Percentiles rank a stretch among this genome's conserved stretches.
phyloP scores from a whole-genome alignment of 2,797 vertebrate species.

The Bovichtus diacanthus region DNA sequence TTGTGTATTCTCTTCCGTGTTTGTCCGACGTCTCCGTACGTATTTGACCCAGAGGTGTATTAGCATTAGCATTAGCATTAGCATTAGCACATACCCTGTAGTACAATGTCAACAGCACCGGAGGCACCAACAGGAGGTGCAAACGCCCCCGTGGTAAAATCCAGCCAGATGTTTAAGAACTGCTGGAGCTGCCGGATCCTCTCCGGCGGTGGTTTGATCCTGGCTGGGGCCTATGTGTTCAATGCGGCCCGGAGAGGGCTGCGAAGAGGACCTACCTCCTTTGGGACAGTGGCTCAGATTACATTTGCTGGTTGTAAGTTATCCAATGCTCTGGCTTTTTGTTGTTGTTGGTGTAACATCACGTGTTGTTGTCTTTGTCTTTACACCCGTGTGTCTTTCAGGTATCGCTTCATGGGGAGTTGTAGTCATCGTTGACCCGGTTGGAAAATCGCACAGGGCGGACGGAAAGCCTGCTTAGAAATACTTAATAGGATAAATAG shows the following conservation, averaged over 20 bases:
- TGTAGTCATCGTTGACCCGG: conserved; percentile 75
- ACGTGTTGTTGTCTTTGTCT: no score
- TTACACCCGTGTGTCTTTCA: conserved; percentile 25
- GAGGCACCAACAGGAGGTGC: background rate
- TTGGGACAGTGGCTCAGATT: conserved; percentile 72
- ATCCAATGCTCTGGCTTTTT: background rate
- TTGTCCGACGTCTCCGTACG: background rate
- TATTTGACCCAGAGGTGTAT: no score
- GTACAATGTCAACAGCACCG: conserved; percentile 51
- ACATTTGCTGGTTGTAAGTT: conserved; percentile 78
- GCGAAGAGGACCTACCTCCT: conserved; percentile 34
- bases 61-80: no score
- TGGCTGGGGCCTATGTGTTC: conserved; percentile 75
- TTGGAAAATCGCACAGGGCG: conserved; percentile 66
- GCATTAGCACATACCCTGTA: conserved; percentile 7
- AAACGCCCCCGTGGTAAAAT: background rate
- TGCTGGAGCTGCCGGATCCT: conserved; percentile 82
- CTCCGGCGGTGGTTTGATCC: conserved; percentile 74
- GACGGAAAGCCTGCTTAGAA: conserved; percentile 32
- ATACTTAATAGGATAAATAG: no score
- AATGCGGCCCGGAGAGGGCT: conserved; percentile 61
- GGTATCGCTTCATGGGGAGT: conserved; percentile 78
- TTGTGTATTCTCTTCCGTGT: background rate
- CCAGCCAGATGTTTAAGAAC: conserved; percentile 24
- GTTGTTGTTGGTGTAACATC: accelerated